phyloP scores from a whole-genome alignment of 2,797 vertebrate species.

The Jordanella pulchra region DNA sequence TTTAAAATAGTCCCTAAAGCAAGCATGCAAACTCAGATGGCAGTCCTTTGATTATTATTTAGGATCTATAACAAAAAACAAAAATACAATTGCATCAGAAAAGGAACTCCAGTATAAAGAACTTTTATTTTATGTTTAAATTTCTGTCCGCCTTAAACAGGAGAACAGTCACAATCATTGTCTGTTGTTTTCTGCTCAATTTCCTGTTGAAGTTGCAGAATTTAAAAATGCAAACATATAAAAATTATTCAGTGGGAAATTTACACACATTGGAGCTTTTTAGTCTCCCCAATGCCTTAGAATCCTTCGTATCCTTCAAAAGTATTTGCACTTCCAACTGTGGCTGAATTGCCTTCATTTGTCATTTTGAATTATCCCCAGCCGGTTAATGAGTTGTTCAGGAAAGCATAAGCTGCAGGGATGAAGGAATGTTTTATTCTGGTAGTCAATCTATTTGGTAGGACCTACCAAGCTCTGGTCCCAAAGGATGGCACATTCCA shows the following conservation, averaged over 20 bases:
- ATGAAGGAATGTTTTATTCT: too few species aligned
- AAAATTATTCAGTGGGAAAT: background rate
- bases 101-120: background rate
- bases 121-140: background rate
- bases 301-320: background rate
- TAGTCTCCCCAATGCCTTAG: too few species aligned
- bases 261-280: background rate
- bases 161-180: background rate
- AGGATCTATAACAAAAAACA: background rate
- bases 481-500: too few species aligned
- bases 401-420: too few species aligned
- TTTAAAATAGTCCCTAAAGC: background rate
- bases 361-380: too few species aligned
- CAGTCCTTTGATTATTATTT: background rate
- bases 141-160: background rate
- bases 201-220: background rate
- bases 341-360: too few species aligned
- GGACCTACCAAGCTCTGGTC: too few species aligned
- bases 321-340: background rate
- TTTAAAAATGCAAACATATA: background rate
- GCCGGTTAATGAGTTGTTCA: too few species aligned
- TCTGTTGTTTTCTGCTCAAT: background rate
- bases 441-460: too few species aligned
- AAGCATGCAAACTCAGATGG: background rate
- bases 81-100: background rate